phyloP scores from a whole-genome alignment of 2,797 vertebrate genomes.

The Enteromius paludinosus region DNA sequence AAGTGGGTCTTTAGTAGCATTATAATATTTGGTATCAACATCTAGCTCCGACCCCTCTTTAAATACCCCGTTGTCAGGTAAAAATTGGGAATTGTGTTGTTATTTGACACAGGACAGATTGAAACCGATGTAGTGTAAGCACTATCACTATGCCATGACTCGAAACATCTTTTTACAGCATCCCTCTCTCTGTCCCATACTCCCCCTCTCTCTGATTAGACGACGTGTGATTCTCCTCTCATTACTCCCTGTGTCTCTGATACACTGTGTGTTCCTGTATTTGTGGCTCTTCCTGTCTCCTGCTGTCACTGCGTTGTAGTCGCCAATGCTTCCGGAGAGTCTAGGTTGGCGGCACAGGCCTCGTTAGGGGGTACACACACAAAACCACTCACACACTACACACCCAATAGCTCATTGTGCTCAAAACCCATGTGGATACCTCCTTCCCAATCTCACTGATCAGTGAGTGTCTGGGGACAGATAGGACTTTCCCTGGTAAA shows the following conservation, averaged over 20 bases:
- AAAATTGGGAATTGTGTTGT: not conserved
- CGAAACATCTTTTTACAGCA: not conserved
- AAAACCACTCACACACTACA: conserved; percentile 64
- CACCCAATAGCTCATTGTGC: conserved; percentile 60
- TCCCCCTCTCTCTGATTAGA: conserved; percentile 58
- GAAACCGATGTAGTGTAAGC: not conserved
- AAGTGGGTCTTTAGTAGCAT: not conserved
- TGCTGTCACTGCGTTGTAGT: conserved; percentile 79
- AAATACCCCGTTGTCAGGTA: not conserved
- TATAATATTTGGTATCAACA: not conserved
- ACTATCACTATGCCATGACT: not conserved
- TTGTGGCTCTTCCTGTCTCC: conserved; percentile 87
- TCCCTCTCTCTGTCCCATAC: not conserved
- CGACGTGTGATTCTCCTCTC: conserved; percentile 67
- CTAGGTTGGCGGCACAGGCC: conserved; percentile 62
- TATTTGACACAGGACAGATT: not conserved
- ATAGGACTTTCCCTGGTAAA: conserved; percentile 69
- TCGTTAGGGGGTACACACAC: conserved; percentile 39
- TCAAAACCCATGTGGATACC: conserved; percentile 43
- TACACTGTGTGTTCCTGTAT: conserved; percentile 82
- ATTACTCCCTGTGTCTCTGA: conserved; percentile 72
- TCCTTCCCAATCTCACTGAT: conserved; percentile 54
- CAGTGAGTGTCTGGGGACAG: conserved; percentile 32
- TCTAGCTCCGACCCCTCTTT: not conserved
- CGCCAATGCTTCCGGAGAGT: conserved; percentile 80